phyloP scores from a whole-genome alignment of 2,113 vertebrate genomes.

The Labeo rohita region DNA sequence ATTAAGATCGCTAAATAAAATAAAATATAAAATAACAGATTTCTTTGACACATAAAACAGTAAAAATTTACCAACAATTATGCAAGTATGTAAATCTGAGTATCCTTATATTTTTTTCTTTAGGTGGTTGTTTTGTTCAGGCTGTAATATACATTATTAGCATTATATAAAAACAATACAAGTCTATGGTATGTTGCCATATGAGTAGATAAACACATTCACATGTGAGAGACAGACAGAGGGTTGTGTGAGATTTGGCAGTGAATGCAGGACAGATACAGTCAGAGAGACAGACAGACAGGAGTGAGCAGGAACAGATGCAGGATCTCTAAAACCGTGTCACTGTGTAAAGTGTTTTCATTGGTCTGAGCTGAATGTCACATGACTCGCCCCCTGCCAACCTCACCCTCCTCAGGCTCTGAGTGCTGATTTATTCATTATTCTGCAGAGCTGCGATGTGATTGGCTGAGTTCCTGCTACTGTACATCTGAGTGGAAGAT shows the following conservation, averaged over 20 bases:
- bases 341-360: background rate
- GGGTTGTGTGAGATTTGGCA: slow-evolving; percentile 2
- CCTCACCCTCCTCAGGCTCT: background rate
- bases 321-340: background rate
- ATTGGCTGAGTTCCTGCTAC: background rate
- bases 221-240: slow-evolving; percentile 42
- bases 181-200: background rate
- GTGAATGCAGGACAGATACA: background rate
- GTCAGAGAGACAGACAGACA: slow-evolving; percentile 4
- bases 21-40: too few relatives aligned
- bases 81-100: too few relatives aligned
- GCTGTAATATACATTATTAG: background rate
- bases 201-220: background rate
- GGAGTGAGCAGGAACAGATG: background rate
- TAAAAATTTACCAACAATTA: background rate
- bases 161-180: background rate
- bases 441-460: background rate
- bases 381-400: background rate
- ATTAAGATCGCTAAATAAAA: background rate
- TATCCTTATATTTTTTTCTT: too few relatives aligned
- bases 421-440: background rate
- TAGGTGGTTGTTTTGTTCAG: background rate
- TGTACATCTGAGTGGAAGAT: background rate
- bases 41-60: too few relatives aligned
- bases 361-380: background rate